Conservation (phyloP, 2,888 invertebrate genomes). For the Tipula helvola region DNA sequence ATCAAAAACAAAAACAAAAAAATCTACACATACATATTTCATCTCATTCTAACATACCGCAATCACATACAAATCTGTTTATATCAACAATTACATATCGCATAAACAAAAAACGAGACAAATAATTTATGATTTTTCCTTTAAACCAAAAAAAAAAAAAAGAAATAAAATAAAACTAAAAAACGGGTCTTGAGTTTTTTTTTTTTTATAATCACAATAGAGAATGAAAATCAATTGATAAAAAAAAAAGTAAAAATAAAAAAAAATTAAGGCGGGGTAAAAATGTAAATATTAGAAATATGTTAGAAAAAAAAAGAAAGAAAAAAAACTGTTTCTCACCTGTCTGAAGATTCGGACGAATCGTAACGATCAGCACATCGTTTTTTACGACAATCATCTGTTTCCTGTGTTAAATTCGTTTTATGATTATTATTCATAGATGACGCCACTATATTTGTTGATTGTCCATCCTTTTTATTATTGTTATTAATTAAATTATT, state of each 20-base stretch:
- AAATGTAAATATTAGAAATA: neutral
- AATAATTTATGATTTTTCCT: slow-evolving; percentile 4
- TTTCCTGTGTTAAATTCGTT: slow-evolving; percentile 22
- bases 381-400: slow-evolving; percentile 59
- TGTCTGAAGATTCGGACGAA: slow-evolving; percentile 89
- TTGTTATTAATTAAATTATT: slow-evolving; percentile 4
- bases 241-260: neutral
- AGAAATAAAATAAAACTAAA: neutral
- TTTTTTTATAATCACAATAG: neutral
- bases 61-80: neutral
- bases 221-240: neutral
- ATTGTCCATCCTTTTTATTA: slow-evolving; percentile 7
- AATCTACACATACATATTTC: neutral
- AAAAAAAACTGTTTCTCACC: slow-evolving; percentile 42
- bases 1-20: neutral
- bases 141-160: neutral
- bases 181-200: neutral
- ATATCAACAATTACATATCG: neutral
- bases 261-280: neutral
- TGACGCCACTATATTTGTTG: slow-evolving; percentile 5
- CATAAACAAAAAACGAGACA: neutral
- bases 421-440: neutral
- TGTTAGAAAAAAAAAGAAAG: neutral
- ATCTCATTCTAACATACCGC: neutral
- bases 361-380: slow-evolving; percentile 85